Evolutionary conservation across 2,113 vertebrate genomes (phyloP).

Genomic region (Ascaphus truei): DNA sequence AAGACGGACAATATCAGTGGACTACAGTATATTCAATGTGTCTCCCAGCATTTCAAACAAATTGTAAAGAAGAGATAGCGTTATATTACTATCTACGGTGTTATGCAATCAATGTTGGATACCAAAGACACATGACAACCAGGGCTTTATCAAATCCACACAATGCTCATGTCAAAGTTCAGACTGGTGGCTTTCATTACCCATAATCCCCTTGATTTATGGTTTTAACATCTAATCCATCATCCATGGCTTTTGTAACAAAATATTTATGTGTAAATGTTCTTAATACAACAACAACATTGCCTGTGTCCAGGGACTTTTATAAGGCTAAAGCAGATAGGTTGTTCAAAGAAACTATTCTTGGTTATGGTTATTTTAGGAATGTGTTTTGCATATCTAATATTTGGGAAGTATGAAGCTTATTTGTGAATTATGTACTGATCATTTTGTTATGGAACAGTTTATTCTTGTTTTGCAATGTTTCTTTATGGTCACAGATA

Average conservation of each 20-base stretch:
- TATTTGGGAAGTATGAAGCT: not conserved
- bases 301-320: not conserved
- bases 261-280: not conserved
- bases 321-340: not conserved
- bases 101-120: too few species aligned
- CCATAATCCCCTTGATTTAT: too few species aligned
- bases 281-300: not conserved
- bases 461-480: not conserved
- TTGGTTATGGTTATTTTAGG: not conserved
- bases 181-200: too few species aligned
- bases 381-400: not conserved
- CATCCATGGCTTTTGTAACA: not conserved
- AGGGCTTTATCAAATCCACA: too few species aligned
- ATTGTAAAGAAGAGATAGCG: too few species aligned
- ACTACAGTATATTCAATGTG: too few species aligned
- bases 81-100: too few species aligned
- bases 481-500: not conserved
- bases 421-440: not conserved
- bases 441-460: conserved; percentile 1
- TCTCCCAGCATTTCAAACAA: too few species aligned
- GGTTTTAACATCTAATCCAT: not conserved
- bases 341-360: not conserved
- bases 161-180: too few species aligned
- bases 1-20: too few species aligned
- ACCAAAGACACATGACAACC: too few species aligned